Conservation (phyloP, 2,113 vertebrate genomes). For the Nyctereutes procyonoides region DNA sequence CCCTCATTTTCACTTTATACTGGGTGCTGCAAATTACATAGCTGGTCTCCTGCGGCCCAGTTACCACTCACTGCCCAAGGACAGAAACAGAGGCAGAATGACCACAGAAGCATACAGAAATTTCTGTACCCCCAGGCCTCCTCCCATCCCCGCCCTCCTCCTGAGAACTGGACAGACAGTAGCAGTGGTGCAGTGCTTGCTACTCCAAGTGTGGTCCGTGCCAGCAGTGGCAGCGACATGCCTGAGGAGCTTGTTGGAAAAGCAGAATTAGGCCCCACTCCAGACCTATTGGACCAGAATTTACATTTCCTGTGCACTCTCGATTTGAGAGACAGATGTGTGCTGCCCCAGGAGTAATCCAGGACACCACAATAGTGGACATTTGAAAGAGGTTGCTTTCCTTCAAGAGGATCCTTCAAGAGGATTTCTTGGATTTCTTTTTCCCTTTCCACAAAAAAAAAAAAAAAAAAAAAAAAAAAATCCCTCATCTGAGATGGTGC, state of each 20-base stretch:
- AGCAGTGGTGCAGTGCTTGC: not conserved
- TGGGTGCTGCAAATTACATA: not conserved
- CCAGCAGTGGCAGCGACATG: not conserved
- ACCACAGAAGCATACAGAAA: not conserved
- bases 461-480: not conserved
- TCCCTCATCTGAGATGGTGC: not conserved
- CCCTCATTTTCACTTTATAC: not conserved
- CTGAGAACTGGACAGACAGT: not conserved
- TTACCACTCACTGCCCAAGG: no score
- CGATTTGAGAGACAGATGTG: not conserved
- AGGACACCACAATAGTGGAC: not conserved
- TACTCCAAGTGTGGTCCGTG: not conserved
- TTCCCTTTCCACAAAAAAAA: not conserved
- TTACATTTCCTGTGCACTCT: not conserved
- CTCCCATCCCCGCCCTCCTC: fast-evolving
- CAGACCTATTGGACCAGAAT: not conserved
- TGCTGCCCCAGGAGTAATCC: no score
- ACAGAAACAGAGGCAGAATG: not conserved
- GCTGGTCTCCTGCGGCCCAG: not conserved
- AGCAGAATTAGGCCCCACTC: not conserved
- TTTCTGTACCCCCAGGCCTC: not conserved
- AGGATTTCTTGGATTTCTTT: not conserved
- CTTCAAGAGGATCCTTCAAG: not conserved
- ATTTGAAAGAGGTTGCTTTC: not conserved
- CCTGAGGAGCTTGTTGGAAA: not conserved